Base-by-base conservation (phyloP, 2,888 invertebrate species). In the Epirrita christyi region DNA sequence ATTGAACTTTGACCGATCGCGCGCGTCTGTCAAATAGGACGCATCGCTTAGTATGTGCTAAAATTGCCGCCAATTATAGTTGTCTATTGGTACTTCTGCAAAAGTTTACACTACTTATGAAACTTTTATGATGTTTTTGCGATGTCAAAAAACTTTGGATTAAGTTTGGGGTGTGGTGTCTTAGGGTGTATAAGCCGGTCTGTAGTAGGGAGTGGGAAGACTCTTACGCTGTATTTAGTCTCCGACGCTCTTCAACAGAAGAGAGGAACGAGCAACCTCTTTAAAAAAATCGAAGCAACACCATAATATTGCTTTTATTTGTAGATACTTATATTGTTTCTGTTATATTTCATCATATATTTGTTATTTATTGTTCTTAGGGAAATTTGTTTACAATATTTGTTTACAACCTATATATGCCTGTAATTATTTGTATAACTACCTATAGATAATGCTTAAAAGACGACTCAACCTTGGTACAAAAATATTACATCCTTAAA, bases 121-220 rank as follows among this genome's bases (percentile, higher is more conserved):
- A 34, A 41, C 21, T 34, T 49, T 41, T 11, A 11, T 6, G 41
- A 49, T 41, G 49, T 42, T 49, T 6, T 3, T 11, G 36, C n/a
- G 11, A 40, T 7, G 27, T 37, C 14, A 43, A 15, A 41, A 49
- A 32, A n/a, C n/a, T 15, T 40, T 48, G 29, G 21, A 27, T 9
- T 1, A 21, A 41, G n/a, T 34, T 29, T 6, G 40, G 34, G 15
- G 34, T 34, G 49, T 41, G 41, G 49, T 49, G 11, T 21, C 14
- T 6, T 41, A 34, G 36, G 41, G 49, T 49, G 21, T 34, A 34
- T 0, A 34, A 21, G 47, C 38, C 41, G 49, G 34, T 47, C 14
- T 14, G 43, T 21, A 42, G 45, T 34, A 36, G 15, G 34, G 10
- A 21, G 36, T 10, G 8, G 3, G 32, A 36, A n/a, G 36, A 36